Evolutionary conservation across 2,888 invertebrate species (phyloP).

Genomic region (Acanthococcus lagerstroemiae): DNA sequence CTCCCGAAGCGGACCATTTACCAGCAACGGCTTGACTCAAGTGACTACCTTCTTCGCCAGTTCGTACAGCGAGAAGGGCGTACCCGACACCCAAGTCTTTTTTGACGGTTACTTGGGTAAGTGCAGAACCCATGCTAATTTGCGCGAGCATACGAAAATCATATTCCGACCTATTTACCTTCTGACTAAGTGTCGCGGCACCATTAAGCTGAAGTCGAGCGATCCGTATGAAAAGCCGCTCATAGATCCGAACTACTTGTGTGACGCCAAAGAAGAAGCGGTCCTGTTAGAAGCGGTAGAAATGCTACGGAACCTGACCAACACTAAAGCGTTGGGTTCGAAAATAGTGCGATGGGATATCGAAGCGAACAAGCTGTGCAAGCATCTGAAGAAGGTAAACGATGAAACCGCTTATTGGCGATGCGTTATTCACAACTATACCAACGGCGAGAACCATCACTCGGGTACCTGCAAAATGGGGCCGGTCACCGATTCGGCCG

Average conservation of each 20-base stretch:
- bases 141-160: constrained; percentile 31
- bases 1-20: constrained; percentile 41
- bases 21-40: constrained; percentile 44
- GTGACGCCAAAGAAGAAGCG: constrained; percentile 42
- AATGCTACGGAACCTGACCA: constrained; percentile 36
- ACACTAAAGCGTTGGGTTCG: constrained; percentile 35
- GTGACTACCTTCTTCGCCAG: constrained; percentile 43
- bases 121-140: too few relatives aligned
- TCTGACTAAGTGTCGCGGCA: constrained; percentile 41
- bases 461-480: constrained; percentile 42
- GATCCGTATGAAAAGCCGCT: constrained; percentile 46
- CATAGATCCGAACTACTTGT: constrained; percentile 47
- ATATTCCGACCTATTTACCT: constrained; percentile 39
- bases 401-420: constrained; percentile 38
- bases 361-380: constrained; percentile 35
- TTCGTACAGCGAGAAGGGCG: constrained; percentile 37
- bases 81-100: constrained; percentile 43
- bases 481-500: constrained; percentile 36
- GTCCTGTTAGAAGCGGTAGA: constrained; percentile 39
- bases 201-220: constrained; percentile 41
- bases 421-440: constrained; percentile 36
- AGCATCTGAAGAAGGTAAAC: constrained; percentile 32
- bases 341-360: constrained; percentile 36
- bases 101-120: constrained; percentile 40
- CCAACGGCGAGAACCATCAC: constrained; percentile 38